A percentile compares a stretch with the other conserved stretches of the same genome.
Conservation (phyloP, 2,797 vertebrate genomes). For the Sandelia bainsii region DNA sequence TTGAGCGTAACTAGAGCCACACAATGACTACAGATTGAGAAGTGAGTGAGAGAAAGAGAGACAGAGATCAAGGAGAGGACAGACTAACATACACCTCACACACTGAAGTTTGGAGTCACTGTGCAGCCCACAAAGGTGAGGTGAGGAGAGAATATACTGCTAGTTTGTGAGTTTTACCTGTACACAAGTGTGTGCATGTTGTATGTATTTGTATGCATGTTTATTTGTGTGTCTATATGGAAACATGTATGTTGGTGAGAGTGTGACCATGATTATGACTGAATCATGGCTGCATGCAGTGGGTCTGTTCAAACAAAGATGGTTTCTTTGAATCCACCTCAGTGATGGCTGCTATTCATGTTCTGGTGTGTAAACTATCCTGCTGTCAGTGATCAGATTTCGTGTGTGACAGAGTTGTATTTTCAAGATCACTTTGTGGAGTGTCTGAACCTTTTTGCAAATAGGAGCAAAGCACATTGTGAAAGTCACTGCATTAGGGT, state of each 20-base stretch:
- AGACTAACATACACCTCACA: conserved; percentile 71
- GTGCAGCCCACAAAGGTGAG: conserved; percentile 76
- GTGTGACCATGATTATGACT: conserved; percentile 29
- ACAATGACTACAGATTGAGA: conserved; percentile 82
- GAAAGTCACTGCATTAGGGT: conserved; percentile 12
- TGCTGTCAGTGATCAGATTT: conserved; percentile 55
- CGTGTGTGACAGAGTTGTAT: conserved; percentile 64
- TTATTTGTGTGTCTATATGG: conserved; percentile 33
- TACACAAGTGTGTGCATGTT: conserved; percentile 35
- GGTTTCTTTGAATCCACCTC: conserved; percentile 47
- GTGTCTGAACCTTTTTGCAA: conserved; percentile 54
- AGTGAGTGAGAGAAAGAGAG: conserved; percentile 76
- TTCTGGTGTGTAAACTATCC: conserved; percentile 41
- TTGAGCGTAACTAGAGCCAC: conserved; percentile 79
- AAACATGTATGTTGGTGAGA: conserved; percentile 45
- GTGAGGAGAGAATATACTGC: conserved; percentile 63
- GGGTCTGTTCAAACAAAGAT: conserved; percentile 36
- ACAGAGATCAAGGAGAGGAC: conserved; percentile 71
- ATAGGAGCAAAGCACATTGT: conserved; percentile 37
- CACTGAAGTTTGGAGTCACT: conserved; percentile 79
- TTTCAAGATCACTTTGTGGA: conserved; percentile 49
- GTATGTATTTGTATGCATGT: conserved; percentile 45
- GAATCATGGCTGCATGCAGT: conserved; percentile 47
- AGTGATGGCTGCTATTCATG: conserved; percentile 68
- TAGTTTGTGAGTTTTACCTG: conserved; percentile 42